These are phyloP conservation scores for Sisyra terminalis DNA, from an alignment of 2,888 invertebrate genomes.

Conservation along the genomic window DNA sequence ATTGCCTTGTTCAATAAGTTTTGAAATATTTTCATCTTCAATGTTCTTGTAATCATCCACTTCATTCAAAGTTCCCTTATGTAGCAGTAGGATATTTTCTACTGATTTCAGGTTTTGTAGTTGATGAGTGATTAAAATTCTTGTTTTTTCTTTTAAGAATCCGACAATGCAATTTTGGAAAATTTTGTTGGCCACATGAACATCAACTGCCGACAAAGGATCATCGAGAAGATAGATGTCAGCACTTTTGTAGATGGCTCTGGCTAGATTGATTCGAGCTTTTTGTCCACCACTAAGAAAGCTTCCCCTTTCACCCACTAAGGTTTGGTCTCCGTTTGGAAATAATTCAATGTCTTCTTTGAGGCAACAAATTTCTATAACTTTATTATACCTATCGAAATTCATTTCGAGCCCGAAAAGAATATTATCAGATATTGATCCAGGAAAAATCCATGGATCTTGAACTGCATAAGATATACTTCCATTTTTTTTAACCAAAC, in stretches of 20 bases:
- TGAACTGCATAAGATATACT: constrained; percentile 60
- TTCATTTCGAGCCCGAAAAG: constrained; percentile 58
- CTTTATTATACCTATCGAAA: constrained; percentile 34
- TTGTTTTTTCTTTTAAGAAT: constrained; percentile 30
- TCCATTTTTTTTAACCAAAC: constrained; percentile 46
- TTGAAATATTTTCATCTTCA: too few species aligned
- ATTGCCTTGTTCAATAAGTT: too few species aligned
- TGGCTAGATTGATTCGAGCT: constrained; percentile 5
- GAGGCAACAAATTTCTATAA: constrained; percentile 27
- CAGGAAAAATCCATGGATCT: constrained; percentile 71
- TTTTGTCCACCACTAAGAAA: constrained; percentile 22
- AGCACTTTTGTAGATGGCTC: not conserved
- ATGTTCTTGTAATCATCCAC: not conserved
- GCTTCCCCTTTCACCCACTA: constrained; percentile 41
- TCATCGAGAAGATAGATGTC: constrained; percentile 4
- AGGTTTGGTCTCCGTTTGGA: constrained; percentile 34
- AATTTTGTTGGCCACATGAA: constrained; percentile 21
- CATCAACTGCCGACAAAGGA: constrained; percentile 4
- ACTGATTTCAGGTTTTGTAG: constrained; percentile 47
- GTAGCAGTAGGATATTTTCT: constrained; percentile 38
- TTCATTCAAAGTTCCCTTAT: constrained; percentile 28
- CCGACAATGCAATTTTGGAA: not conserved
- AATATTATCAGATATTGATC: constrained; percentile 68
- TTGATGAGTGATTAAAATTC: constrained; percentile 62
- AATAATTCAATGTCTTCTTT: constrained; percentile 33